Evolutionary conservation across 2,888 invertebrate species (phyloP), one percentile per base, ranked within the genome.

Genomic region (Hyppa rectilinea): DNA sequence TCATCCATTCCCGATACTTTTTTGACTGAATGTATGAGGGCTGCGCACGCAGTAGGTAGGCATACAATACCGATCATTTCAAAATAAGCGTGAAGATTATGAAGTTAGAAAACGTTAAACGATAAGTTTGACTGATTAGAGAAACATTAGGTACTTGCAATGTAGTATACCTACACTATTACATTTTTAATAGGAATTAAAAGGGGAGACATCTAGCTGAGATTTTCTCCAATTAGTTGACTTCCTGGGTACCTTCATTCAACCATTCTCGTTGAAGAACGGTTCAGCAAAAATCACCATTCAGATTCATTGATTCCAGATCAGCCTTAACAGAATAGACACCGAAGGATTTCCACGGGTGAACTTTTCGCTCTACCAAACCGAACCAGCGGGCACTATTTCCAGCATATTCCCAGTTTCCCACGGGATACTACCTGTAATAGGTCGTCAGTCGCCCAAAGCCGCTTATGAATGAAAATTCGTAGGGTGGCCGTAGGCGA

Each of bases 71-170:
- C 59, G 59, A 77, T 80, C 53, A 74, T 55, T 40, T 74, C 29
- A 79, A 59, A 75, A 80, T 77, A 50, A 63, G 43, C 80, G 62
- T 75, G 68, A 80, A 68, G 68, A 75, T 77, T 47, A 62, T 10
- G 55, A 61, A 61, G 38, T 60, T 38, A 65, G 47, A 65, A 55
- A 78, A 53, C 49, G 31, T 31, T 60, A n/a, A 45, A 50, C 50
- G 77, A 68, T 58, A 52, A 49, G 2, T 43, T 40, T 34, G 20
- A 45, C 20, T 64, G 73, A 72, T 79, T 29, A 45, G 43, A 60
- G 29, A 31, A 45, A 65, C 29, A 23, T 20, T 45, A 14, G 6
- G 2, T 38, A 20, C 23, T 4, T 47, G 26, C 6, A 38, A 26
- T 17, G 6, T 20, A 14, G 31, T 31, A 47, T 50, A 26, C 23